Conservation (phyloP, 2,113 vertebrate genomes). For the Heliornis fulica region DNA sequence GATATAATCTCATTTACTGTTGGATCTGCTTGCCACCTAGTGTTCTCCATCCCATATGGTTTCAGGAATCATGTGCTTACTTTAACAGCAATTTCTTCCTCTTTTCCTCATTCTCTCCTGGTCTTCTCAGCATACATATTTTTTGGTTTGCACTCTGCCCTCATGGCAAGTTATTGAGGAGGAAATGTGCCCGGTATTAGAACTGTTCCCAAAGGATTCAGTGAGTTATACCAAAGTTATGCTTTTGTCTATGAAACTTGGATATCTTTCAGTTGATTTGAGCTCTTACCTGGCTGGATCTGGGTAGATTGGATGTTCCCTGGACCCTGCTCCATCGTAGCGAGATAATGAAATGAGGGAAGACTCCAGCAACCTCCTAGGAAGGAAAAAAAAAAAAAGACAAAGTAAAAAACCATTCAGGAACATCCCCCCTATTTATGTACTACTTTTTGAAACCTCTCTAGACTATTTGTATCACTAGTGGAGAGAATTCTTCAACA, state of each 20-base stretch:
- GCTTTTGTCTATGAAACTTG: neutral
- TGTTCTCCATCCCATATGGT: neutral
- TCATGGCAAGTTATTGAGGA: neutral
- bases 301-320: slow-evolving; percentile 98
- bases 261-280: slow-evolving; percentile 23
- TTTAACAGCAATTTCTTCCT: neutral
- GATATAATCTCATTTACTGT: neutral
- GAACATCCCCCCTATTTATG: neutral
- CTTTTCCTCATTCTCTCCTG: neutral
- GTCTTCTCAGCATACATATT: neutral
- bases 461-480: neutral
- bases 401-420: slow-evolving; percentile 58
- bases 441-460: neutral
- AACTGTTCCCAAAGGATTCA: neutral
- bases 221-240: neutral
- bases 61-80: neutral
- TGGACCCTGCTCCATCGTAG: slow-evolving; percentile 94
- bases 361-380: slow-evolving; percentile 94
- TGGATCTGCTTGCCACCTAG: slow-evolving; percentile 14
- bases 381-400: slow-evolving; percentile 66
- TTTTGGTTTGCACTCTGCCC: neutral
- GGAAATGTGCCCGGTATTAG: neutral
- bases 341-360: slow-evolving; percentile 94
- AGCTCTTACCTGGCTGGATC: slow-evolving; percentile 92
- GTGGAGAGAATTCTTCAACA: neutral